phyloP scores from a whole-genome alignment of 1,140 invertebrate species.

The Belonocnema kinseyi region DNA sequence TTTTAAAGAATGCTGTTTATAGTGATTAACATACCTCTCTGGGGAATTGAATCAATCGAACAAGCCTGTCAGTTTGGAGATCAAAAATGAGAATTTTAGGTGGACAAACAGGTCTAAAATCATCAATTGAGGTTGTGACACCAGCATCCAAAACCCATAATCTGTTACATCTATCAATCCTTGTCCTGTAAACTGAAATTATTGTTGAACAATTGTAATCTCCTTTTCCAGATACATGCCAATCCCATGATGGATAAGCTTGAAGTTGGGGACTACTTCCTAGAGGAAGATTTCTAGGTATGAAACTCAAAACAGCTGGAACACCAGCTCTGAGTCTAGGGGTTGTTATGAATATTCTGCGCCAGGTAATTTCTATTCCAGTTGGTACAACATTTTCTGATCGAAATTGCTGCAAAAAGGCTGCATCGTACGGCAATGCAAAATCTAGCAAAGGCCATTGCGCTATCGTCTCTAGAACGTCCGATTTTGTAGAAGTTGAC shows the following conservation, averaged over 20 bases:
- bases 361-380: slow-evolving; percentile 82
- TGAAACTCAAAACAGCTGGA: slow-evolving; percentile 82
- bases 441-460: slow-evolving; percentile 85
- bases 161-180: slow-evolving; percentile 84
- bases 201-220: slow-evolving; percentile 84
- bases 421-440: slow-evolving; percentile 80
- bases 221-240: slow-evolving; percentile 81
- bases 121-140: slow-evolving; percentile 83
- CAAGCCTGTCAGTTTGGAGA: slow-evolving; percentile 81
- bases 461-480: slow-evolving; percentile 80
- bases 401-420: slow-evolving; percentile 78
- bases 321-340: slow-evolving; percentile 84
- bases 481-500: slow-evolving; percentile 11
- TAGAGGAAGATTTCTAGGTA: slow-evolving; percentile 78
- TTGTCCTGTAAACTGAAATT: slow-evolving; percentile 85
- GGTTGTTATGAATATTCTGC: slow-evolving; percentile 83
- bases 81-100: slow-evolving; percentile 89
- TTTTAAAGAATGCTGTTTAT: too few relatives aligned
- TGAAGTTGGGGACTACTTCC: slow-evolving; percentile 82
- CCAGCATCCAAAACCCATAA: slow-evolving; percentile 86
- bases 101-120: slow-evolving; percentile 84
- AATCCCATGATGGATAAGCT: slow-evolving; percentile 88
- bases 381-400: slow-evolving; percentile 85
- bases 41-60: slow-evolving; percentile 77
- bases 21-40: slow-evolving; percentile 56